Evolutionary conservation across 2,113 vertebrate species (phyloP).

Genomic region (Ageneiosus marmoratus): DNA sequence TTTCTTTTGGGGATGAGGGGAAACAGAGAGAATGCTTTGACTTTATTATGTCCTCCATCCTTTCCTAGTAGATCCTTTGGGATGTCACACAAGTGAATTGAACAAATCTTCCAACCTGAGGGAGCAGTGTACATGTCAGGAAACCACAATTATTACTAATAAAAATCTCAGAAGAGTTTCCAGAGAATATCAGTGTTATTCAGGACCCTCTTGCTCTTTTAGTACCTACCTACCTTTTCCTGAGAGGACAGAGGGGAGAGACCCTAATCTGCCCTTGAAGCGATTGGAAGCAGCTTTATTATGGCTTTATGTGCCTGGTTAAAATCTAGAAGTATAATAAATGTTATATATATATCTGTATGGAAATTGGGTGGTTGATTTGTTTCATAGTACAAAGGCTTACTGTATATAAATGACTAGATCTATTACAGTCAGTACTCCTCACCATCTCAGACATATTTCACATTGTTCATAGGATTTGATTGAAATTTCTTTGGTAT

Average conservation of each 20-base stretch:
- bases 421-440: background rate
- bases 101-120: conserved; percentile 71
- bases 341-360: background rate
- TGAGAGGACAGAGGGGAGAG: background rate
- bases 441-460: too few species aligned
- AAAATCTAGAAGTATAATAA: background rate
- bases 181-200: conserved; percentile 55
- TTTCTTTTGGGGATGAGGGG: background rate
- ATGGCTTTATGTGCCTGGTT: background rate
- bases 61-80: conserved; percentile 57
- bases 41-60: conserved; percentile 19
- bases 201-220: conserved; percentile 42
- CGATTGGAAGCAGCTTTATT: background rate
- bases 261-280: background rate
- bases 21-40: background rate
- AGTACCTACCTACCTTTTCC: background rate
- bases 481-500: too few species aligned
- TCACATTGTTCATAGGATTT: too few species aligned
- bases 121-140: conserved; percentile 41
- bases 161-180: conserved; percentile 63
- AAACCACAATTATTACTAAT: conserved; percentile 55
- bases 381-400: background rate
- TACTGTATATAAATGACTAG: background rate
- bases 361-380: background rate
- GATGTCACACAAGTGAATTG: conserved; percentile 62